phyloP scores from a whole-genome alignment of 1,140 invertebrate species.

The Latrodectus geometricus region DNA sequence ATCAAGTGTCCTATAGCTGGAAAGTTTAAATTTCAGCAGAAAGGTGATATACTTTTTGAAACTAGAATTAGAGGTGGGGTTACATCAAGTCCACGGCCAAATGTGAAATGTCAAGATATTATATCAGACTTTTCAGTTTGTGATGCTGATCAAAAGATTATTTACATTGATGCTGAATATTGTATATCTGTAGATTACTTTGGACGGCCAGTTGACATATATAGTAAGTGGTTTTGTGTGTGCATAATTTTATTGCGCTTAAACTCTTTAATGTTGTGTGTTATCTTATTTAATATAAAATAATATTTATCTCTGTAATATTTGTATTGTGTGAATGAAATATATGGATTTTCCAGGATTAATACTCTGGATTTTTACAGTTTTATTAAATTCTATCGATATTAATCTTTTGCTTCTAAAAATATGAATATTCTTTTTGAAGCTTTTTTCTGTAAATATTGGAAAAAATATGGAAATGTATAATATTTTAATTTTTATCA shows the following conservation, averaged over 20 bases:
- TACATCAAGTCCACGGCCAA: slow-evolving; percentile 90
- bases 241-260: slow-evolving; percentile 7
- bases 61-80: slow-evolving; percentile 95
- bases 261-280: neutral
- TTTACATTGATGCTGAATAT: slow-evolving; percentile 93
- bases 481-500: no score
- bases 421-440: no score
- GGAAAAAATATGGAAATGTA: no score
- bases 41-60: slow-evolving; percentile 87
- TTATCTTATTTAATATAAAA: neutral
- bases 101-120: slow-evolving; percentile 91
- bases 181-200: slow-evolving; percentile 95
- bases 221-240: slow-evolving; percentile 77
- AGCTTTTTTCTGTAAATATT: no score
- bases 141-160: slow-evolving; percentile 92
- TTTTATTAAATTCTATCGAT: no score
- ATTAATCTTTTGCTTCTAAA: no score
- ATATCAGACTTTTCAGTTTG: slow-evolving; percentile 95
- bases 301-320: neutral
- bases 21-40: slow-evolving; percentile 93
- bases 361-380: no score
- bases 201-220: slow-evolving; percentile 92
- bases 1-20: slow-evolving; percentile 95
- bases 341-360: neutral
- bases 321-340: neutral